Base-by-base conservation (phyloP, 2,113 vertebrate genomes). In the Engystomops pustulosus region DNA sequence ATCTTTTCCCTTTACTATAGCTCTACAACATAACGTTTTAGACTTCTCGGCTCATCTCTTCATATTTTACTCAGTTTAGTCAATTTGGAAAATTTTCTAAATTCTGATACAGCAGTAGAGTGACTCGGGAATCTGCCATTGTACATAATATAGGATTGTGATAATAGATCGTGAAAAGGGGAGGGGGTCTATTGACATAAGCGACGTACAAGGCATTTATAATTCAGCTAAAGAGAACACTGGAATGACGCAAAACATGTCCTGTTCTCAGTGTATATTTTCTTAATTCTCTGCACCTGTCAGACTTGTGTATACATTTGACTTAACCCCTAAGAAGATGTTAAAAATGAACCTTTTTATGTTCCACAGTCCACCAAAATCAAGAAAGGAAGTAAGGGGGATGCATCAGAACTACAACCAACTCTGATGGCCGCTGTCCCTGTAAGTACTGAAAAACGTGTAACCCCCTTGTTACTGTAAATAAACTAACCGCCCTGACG, bases 341-440 rank as follows among this genome's bases (percentile, higher is more conserved):
- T 15, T 7, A 38, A 36, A 25, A 36, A 34, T 5, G 27, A 41
- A 0, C 30, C 38, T 81, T 15, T 53, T 27, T 81, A 25, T 60
- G 9, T 45, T 6, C 87, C 86, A 18, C 86, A 99, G 98, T 99
- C 98, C 62, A 94, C 96, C n/a, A 99, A 98, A 94, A 99, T 99
- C 88, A 99, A 98, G 90, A 97, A 93, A 89, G 98, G 98, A 91
- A 98, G 96, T 90, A 96, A 94, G 89, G 98, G 98, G 72, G 98
- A 99, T 87, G 91, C 93, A 80, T 95, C 94, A 32, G 87, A 93
- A 36, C 92, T 99, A 86, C 95, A 93, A 78, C 98, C 97, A 78
- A 98, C 96, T 10, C 90, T 99, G 58, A 98, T 99, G 96, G 97
- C 97, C 81, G 96, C 97, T 70, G 98, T 99, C 27, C 98, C 97